phyloP scores from a whole-genome alignment of 2,888 invertebrate genomes.

The Dermolepida albohirtum region DNA sequence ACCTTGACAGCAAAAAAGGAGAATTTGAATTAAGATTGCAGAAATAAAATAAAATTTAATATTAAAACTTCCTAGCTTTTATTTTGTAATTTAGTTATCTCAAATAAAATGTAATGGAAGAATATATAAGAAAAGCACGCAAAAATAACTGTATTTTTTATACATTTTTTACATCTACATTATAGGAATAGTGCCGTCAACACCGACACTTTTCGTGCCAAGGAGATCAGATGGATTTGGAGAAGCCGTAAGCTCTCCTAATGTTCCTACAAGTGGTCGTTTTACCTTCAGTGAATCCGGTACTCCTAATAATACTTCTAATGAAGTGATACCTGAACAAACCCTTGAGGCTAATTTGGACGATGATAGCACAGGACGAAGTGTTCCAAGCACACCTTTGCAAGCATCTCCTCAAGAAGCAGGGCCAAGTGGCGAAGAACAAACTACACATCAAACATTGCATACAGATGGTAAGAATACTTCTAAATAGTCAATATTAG shows the following conservation, averaged over 20 bases:
- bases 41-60: too few species aligned
- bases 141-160: not conserved
- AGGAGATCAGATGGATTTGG: constrained; percentile 88
- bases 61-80: too few species aligned
- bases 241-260: constrained; percentile 92
- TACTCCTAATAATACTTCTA: constrained; percentile 54
- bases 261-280: constrained; percentile 73
- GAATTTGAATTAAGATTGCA: too few species aligned
- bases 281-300: constrained; percentile 75
- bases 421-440: constrained; percentile 61
- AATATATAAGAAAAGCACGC: too few species aligned
- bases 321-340: constrained; percentile 62
- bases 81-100: too few species aligned
- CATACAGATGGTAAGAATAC: constrained; percentile 52
- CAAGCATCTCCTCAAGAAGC: constrained; percentile 73
- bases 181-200: constrained; percentile 85
- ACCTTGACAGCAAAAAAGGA: too few species aligned
- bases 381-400: constrained; percentile 76
- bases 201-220: constrained; percentile 87
- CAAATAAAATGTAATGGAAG: too few species aligned
- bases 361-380: constrained; percentile 70
- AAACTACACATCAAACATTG: constrained; percentile 51
- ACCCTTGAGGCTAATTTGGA: constrained; percentile 60
- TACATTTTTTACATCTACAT: constrained; percentile 4
- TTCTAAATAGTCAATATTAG: too few species aligned